Evolutionary conservation across 2,113 vertebrate species (phyloP), one percentile per base, ranked within the genome.

Genomic region (Platichthys flesus): DNA sequence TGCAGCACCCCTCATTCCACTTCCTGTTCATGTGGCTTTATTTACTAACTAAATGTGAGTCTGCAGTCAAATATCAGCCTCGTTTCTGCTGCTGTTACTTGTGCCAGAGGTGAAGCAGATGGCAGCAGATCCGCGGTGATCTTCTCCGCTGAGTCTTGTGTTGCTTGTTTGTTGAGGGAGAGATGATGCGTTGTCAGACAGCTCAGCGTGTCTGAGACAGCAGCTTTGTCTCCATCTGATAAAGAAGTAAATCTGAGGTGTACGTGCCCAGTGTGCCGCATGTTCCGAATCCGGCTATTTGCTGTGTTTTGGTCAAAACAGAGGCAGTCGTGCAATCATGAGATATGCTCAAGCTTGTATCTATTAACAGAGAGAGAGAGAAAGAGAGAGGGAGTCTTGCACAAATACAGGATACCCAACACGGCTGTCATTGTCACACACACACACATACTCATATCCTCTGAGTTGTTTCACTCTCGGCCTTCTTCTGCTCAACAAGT

Each of bases 151-250:
- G 3, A 21, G 10, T 40, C 26, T 18, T 24, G 56, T 51, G 24
- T 14, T 20, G 12, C n/a, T 52, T 66, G 52, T 54, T 54, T 63
- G 3, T 67, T 9, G 2, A 18, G 31, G 21, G 7, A 28, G 23
- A 28, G 18, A 55, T 66, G 23, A 66, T 18, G 67, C 31, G 18
- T 47, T 42, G 71, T 79, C 35, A 74, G 59, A 78, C 8, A 28
- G 31, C 40, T 18, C 26, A 9, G 3, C 56, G 68, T 74, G 71
- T 49, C 71, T 60, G 13, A 37, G 58, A 79, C 56, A 81, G 28
- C 40, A 37, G 73, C 66, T 78, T 72, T 74, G 80, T 84, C 80
- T 82, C 63, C 67, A 85, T 91, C 85, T 74, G 84, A 88, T 91
- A 71, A 83, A 76, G 13, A 79, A 71, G 64, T 67, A 26, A 86